A percentile compares a stretch with the other conserved stretches of the same genome.
Evolutionary conservation across 2,113 vertebrate species (phyloP).

Genomic region (Spea multiplicata): DNA sequence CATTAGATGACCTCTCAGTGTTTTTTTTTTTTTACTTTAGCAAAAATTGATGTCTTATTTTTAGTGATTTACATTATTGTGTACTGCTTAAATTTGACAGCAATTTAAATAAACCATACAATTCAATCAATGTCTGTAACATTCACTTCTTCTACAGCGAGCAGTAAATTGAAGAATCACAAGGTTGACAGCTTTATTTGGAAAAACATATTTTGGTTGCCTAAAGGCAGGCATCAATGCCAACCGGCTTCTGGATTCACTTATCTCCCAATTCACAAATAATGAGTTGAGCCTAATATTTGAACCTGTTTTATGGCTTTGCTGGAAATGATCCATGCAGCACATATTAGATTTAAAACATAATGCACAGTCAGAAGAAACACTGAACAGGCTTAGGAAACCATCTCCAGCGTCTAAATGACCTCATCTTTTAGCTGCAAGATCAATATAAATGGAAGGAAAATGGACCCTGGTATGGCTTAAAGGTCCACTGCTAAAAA

Average conservation of each 20-base stretch:
- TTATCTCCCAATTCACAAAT: constrained; percentile 43
- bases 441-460: no score
- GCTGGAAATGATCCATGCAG: constrained; percentile 19
- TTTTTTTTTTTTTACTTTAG: no score
- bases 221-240: constrained; percentile 12
- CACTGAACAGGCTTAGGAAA: neutral
- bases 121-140: constrained; percentile 25
- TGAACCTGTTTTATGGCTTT: constrained; percentile 26
- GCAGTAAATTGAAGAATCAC: constrained; percentile 29
- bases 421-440: no score
- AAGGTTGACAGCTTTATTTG: constrained; percentile 34
- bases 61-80: constrained; percentile 30
- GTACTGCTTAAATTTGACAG: constrained; percentile 29
- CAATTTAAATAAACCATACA: constrained; percentile 30
- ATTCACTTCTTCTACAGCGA: constrained; percentile 13
- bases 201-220: constrained; percentile 36
- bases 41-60: neutral
- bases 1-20: neutral
- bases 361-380: constrained; percentile 8
- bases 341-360: constrained; percentile 25
- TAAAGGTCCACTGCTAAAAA: no score
- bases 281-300: constrained; percentile 23
- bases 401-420: neutral
- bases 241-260: constrained; percentile 31
- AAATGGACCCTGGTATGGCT: no score